A percentile compares a stretch with the other conserved stretches of the same genome.
Evolutionary conservation across 2,113 vertebrate species (phyloP).

Genomic region (Aspiorhynchus laticeps): DNA sequence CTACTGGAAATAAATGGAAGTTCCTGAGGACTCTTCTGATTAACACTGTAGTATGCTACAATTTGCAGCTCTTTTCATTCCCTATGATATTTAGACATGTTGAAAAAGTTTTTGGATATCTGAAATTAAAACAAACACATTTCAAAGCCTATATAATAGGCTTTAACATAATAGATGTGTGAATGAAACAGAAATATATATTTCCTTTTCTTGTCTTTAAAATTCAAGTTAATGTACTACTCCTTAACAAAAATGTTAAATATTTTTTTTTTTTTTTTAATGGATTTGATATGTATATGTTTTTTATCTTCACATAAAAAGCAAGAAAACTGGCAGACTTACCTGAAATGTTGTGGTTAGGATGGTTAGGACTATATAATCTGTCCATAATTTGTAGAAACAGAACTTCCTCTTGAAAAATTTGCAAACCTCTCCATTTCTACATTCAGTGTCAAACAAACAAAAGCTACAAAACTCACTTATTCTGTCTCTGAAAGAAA

Average conservation of each 20-base stretch:
- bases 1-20: constrained; percentile 40
- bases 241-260: background rate
- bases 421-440: background rate
- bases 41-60: background rate
- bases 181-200: background rate
- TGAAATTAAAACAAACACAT: background rate
- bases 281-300: no score
- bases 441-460: background rate
- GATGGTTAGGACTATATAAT: background rate
- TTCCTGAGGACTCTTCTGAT: background rate
- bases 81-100: background rate
- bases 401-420: background rate
- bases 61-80: constrained; percentile 9
- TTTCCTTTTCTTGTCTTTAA: background rate
- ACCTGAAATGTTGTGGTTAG: constrained; percentile 6
- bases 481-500: background rate
- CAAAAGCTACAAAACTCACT: background rate
- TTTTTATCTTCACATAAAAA: background rate
- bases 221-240: background rate
- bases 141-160: background rate
- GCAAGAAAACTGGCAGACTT: background rate
- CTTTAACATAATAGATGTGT: no score
- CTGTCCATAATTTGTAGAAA: background rate
- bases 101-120: background rate
- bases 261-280: no score